A percentile compares a stretch with the other conserved stretches of the same genome.
Conservation (phyloP, 2,113 vertebrate species). For the Perognathus longimembris region DNA sequence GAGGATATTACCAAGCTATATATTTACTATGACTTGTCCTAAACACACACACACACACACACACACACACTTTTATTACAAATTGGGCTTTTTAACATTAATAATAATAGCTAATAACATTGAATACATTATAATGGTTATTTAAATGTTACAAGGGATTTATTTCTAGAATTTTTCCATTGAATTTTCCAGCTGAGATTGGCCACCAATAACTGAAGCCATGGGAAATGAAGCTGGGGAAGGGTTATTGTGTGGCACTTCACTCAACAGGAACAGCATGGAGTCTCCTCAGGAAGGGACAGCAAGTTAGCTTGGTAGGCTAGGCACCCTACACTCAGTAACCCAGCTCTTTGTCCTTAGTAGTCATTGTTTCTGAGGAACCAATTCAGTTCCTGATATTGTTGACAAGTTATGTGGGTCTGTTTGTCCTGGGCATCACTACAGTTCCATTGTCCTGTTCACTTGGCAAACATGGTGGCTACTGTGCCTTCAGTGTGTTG, state of each 20-base stretch:
- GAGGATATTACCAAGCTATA: neutral
- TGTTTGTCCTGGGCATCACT: neutral
- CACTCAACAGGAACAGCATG: neutral
- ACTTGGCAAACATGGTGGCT: neutral
- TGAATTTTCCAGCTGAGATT: neutral
- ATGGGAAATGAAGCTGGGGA: neutral
- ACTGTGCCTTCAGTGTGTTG: neutral
- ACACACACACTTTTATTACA: neutral
- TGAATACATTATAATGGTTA: neutral
- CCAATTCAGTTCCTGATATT: too few species aligned
- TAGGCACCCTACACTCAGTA: neutral
- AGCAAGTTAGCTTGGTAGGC: neutral
- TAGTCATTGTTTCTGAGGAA: neutral
- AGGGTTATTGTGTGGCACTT: neutral
- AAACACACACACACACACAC: too few species aligned
- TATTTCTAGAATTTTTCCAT: neutral
- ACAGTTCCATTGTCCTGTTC: neutral
- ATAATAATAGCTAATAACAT: neutral
- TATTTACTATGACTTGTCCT: neutral
- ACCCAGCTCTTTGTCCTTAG: neutral
- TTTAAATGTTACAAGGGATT: neutral
- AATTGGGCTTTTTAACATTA: neutral
- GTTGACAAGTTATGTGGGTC: too few species aligned
- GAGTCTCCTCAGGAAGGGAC: neutral
- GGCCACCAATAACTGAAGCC: neutral